Conservation (phyloP, 2,113 vertebrate species). For the Marmota flaviventris region DNA sequence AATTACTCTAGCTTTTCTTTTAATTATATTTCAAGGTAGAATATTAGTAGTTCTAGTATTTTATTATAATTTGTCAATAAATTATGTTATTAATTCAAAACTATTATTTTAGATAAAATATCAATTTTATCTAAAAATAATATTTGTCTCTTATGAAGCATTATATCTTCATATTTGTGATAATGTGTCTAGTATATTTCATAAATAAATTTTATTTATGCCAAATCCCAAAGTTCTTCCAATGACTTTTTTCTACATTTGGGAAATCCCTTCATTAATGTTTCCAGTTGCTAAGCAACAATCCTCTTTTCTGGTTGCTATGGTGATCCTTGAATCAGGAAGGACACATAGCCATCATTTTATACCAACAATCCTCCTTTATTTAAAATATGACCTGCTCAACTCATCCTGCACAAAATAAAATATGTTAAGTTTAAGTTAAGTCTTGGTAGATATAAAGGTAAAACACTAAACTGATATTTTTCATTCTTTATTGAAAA, state of each 20-base stretch:
- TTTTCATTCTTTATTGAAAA: background rate
- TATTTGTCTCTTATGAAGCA: background rate
- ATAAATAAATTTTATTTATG: conserved; percentile 61
- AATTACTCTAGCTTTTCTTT: background rate
- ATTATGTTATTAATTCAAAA: background rate
- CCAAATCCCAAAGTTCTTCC: conserved; percentile 74
- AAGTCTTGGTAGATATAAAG: background rate
- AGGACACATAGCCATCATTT: conserved; percentile 76
- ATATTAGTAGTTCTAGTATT: background rate
- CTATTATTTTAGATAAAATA: conserved; percentile 10
- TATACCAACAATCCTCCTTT: conserved; percentile 36
- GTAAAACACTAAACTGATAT: background rate
- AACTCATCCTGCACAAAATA: background rate
- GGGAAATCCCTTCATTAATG: conserved; percentile 75
- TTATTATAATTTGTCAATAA: background rate
- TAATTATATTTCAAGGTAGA: background rate
- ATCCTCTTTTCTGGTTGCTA: conserved; percentile 71
- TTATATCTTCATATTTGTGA: conserved; percentile 19
- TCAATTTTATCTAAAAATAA: background rate
- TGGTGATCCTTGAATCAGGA: conserved; percentile 69
- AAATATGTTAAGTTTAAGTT: background rate
- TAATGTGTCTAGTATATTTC: conserved; percentile 46
- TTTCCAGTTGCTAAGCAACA: conserved; percentile 82
- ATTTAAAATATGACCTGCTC: background rate
- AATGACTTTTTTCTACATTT: conserved; percentile 59